Percentiles rank a stretch among this genome's conserved stretches.
Conservation (phyloP, 2,888 invertebrate genomes). For the Rutpela maculata region DNA sequence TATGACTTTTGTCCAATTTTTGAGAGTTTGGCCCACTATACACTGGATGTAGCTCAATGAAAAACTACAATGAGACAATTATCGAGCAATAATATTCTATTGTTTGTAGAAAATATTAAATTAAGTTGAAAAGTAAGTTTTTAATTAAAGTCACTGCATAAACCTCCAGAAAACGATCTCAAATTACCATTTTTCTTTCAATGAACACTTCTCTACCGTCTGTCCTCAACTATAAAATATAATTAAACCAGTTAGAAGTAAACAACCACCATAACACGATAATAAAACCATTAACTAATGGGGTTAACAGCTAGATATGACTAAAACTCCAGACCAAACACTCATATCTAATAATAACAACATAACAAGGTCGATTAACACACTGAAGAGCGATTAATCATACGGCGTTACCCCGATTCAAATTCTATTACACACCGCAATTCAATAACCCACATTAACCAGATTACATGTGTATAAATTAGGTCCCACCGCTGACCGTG, state of each 20-base stretch:
- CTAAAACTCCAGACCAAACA: background rate
- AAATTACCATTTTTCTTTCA: no score
- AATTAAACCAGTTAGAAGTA: background rate
- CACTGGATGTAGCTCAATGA: no score
- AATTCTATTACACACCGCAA: slow-evolving; percentile 34
- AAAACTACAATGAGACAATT: no score
- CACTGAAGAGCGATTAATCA: slow-evolving; percentile 36
- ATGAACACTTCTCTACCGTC: no score
- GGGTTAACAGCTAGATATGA: slow-evolving; percentile 1
- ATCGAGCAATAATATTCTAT: no score
- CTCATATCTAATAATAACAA: slow-evolving; percentile 7
- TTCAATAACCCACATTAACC: slow-evolving; percentile 37
- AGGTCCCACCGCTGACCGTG: slow-evolving; percentile 30
- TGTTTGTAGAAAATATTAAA: no score
- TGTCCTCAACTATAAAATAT: background rate
- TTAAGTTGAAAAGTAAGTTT: no score
- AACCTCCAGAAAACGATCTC: no score
- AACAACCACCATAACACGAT: background rate
- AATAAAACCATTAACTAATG: background rate
- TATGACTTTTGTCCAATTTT: no score
- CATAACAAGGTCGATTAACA: slow-evolving; percentile 27
- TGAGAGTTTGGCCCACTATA: no score
- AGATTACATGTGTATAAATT: slow-evolving; percentile 35
- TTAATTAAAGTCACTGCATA: no score
- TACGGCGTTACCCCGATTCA: slow-evolving; percentile 31